phyloP scores from a whole-genome alignment of 2,797 vertebrate species.

The Poeciliopsis presidionis region DNA sequence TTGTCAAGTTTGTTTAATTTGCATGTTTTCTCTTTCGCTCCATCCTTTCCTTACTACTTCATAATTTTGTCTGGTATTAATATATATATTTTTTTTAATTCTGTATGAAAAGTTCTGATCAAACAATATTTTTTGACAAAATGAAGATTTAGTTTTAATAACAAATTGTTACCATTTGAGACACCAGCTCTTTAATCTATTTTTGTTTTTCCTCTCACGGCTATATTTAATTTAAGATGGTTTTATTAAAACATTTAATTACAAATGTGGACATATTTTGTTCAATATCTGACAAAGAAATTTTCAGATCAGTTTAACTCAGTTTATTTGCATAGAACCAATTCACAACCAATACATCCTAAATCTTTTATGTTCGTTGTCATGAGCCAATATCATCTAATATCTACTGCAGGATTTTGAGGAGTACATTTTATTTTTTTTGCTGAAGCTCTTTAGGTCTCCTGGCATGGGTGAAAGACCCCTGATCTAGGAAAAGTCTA shows the following conservation, averaged over 20 bases:
- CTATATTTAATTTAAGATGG: neutral
- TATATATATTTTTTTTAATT: neutral
- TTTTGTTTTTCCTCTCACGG: neutral
- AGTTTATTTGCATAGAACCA: neutral
- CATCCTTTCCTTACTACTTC: conserved; percentile 6
- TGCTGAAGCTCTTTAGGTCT: neutral
- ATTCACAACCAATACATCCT: neutral
- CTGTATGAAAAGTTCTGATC: conserved; percentile 10
- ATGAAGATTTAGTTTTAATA: neutral
- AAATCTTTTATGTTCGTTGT: neutral
- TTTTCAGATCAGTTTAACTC: neutral
- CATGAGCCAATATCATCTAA: neutral
- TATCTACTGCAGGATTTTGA: neutral
- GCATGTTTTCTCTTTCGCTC: conserved; percentile 22
- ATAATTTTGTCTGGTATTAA: conserved; percentile 3
- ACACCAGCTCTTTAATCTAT: neutral
- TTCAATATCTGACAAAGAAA: neutral
- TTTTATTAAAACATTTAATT: neutral
- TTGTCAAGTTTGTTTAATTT: conserved; percentile 41
- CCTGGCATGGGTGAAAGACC: neutral
- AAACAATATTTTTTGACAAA: neutral
- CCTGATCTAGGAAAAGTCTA: too few species aligned
- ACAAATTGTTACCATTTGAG: neutral
- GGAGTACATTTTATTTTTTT: neutral
- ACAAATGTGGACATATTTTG: neutral